Evolutionary conservation across 2,797 vertebrate genomes (phyloP).

Genomic region (Siniperca scherzeri): DNA sequence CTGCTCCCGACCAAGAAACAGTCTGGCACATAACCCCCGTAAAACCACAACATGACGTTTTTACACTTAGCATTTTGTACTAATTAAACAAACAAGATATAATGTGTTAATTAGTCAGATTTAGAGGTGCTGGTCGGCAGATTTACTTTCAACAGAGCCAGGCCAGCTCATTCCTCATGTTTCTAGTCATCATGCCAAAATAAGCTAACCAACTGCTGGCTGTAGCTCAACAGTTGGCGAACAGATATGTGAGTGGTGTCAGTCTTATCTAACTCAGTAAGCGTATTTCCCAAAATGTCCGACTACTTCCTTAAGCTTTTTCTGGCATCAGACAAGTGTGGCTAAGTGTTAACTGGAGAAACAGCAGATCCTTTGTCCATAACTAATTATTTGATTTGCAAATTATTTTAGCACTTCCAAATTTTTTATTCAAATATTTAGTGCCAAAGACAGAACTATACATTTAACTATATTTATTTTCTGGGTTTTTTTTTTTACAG

Average conservation of each 20-base stretch:
- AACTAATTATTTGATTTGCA: not conserved
- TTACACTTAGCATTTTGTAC: not conserved
- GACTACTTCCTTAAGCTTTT: not conserved
- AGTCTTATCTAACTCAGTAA: not conserved
- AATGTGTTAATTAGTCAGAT: not conserved
- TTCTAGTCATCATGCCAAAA: not conserved
- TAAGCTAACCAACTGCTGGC: not conserved
- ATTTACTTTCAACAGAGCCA: not conserved
- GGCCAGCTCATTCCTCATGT: not conserved
- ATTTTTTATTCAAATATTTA: not conserved
- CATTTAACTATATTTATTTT: not conserved
- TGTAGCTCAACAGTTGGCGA: not conserved
- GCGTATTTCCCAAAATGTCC: too few species aligned
- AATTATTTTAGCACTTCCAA: not conserved
- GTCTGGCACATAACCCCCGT: not conserved
- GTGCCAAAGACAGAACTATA: not conserved
- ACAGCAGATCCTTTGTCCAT: not conserved
- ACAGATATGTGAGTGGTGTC: not conserved
- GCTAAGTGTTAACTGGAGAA: not conserved
- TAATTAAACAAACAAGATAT: not conserved
- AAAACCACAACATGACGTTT: not conserved
- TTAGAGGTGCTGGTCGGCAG: not conserved
- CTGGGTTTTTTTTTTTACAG: too few species aligned
- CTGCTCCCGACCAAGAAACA: not conserved
- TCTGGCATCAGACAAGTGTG: not conserved